phyloP scores from a whole-genome alignment of 2,797 vertebrate species.

The Echiichthys vipera region DNA sequence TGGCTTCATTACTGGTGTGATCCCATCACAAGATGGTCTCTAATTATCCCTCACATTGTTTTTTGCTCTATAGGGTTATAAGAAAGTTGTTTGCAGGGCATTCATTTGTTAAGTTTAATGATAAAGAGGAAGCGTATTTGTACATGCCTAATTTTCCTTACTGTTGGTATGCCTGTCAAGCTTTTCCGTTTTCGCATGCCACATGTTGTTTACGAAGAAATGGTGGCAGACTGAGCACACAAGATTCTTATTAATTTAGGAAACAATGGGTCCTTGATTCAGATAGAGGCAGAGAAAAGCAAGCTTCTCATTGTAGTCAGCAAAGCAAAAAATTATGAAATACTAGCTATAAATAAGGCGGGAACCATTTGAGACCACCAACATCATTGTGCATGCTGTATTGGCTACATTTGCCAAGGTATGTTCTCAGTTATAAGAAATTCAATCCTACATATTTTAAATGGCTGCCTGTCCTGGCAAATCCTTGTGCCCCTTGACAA shows the following conservation, averaged over 20 bases:
- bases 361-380: background rate
- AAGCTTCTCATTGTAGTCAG: background rate
- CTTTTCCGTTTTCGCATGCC: background rate
- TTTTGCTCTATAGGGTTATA: background rate
- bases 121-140: background rate
- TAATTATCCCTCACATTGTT: slow-evolving; percentile 13
- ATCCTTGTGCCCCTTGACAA: slow-evolving; percentile 6
- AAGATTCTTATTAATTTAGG: background rate
- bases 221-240: background rate
- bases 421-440: background rate
- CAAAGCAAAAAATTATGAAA: background rate
- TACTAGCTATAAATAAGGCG: background rate
- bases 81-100: background rate
- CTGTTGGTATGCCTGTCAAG: background rate
- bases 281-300: background rate
- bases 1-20: too few relatives aligned
- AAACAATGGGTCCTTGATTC: background rate
- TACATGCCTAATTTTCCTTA: background rate
- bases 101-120: background rate
- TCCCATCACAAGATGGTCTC: too few relatives aligned
- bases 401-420: background rate
- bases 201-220: background rate
- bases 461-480: background rate
- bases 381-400: background rate
- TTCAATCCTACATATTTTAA: background rate